Percentiles rank a stretch among this genome's conserved stretches.
phyloP scores from a whole-genome alignment of 2,113 vertebrate genomes.

The Mustelus asterias region DNA sequence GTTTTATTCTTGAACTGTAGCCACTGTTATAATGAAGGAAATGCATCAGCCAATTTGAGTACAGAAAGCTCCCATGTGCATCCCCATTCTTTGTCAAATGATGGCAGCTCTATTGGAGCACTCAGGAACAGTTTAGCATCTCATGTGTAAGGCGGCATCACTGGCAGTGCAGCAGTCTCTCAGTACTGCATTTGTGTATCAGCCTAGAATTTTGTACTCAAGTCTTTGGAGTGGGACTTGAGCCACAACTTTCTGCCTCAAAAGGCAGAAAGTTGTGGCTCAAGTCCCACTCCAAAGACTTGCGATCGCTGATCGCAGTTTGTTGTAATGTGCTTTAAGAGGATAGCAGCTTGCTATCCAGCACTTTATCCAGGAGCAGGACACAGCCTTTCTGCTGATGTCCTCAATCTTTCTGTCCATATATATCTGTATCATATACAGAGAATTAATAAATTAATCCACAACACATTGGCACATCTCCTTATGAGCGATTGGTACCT shows the following conservation, averaged over 20 bases:
- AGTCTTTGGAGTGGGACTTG: neutral
- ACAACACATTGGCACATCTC: no score
- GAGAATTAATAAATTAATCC: no score
- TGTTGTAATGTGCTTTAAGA: no score
- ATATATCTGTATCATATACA: no score
- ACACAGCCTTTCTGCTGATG: no score
- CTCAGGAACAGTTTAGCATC: neutral
- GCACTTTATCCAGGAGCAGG: no score
- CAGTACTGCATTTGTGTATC: neutral
- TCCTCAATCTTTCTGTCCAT: no score
- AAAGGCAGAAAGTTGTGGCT: neutral
- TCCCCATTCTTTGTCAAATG: neutral
- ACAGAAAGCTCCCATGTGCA: neutral
- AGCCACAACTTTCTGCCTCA: neutral
- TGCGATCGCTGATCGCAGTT: neutral
- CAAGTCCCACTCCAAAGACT: no score
- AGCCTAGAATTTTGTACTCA: neutral
- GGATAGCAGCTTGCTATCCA: no score
- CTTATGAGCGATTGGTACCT: no score
- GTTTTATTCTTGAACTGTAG: neutral
- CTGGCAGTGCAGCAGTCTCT: neutral
- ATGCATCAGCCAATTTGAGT: no score
- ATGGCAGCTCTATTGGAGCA: neutral
- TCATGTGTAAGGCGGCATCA: neutral
- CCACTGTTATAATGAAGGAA: neutral